These are phyloP conservation scores for Copidosoma aretas DNA, from an alignment of 2,888 invertebrate genomes.

Conservation along the genomic window DNA sequence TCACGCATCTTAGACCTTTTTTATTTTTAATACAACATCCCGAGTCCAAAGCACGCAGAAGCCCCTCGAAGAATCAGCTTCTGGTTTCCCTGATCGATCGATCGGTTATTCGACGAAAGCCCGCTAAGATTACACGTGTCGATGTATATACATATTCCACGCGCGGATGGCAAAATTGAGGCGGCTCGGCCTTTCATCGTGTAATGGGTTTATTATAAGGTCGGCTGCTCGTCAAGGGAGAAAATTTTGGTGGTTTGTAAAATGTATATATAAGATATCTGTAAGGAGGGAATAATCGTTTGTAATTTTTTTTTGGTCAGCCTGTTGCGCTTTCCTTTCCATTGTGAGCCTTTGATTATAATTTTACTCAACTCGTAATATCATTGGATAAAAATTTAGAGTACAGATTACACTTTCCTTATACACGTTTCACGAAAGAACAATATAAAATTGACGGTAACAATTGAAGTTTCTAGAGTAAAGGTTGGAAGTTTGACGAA, in stretches of 20 bases:
- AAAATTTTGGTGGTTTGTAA: slow-evolving; percentile 20
- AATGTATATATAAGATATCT: neutral
- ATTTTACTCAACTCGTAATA: no score
- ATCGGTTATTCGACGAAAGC: neutral
- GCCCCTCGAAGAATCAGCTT: neutral
- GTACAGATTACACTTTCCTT: no score
- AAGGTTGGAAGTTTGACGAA: no score
- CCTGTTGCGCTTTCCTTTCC: no score
- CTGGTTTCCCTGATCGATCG: slow-evolving; percentile 1
- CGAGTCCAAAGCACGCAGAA: neutral
- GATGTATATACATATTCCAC: neutral
- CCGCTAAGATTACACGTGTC: neutral
- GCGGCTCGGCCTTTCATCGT: slow-evolving; percentile 11
- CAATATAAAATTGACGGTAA: no score
- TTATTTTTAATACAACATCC: slow-evolving; percentile 4
- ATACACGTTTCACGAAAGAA: no score
- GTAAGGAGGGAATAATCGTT: no score
- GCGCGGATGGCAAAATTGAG: neutral
- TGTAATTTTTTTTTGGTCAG: no score
- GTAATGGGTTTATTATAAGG: slow-evolving; percentile 20
- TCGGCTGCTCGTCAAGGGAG: slow-evolving; percentile 1
- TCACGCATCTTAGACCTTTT: slow-evolving; percentile 32
- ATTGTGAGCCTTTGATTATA: no score
- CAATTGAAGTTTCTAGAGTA: no score
- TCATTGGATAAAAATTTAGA: no score